Percentiles rank a stretch among this genome's conserved stretches.
phyloP scores from a whole-genome alignment of 2,113 vertebrate species.

The Chascanopsetta lugubris region DNA sequence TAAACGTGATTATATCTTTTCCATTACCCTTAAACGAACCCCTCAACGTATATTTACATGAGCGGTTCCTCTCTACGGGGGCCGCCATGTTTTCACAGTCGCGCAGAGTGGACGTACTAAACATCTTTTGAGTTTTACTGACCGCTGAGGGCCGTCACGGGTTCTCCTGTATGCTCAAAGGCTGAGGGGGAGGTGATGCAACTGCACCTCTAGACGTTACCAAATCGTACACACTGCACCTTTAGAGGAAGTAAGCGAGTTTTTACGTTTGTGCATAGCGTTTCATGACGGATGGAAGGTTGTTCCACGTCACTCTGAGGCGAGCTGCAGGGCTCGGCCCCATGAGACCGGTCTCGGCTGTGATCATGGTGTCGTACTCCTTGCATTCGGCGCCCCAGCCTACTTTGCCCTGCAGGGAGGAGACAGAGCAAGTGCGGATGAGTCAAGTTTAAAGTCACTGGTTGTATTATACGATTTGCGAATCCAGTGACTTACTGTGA shows the following conservation, averaged over 20 bases:
- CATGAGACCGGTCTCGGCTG: conserved; percentile 79
- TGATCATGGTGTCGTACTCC: conserved; percentile 67
- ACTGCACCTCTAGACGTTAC: too few species aligned
- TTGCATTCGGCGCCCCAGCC: conserved; percentile 80
- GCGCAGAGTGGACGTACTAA: too few species aligned
- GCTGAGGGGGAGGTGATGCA: too few species aligned
- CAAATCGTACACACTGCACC: rapidly evolving
- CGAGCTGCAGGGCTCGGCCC: conserved; percentile 76
- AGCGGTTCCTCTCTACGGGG: too few species aligned
- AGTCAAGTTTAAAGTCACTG: not conserved
- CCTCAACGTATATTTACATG: too few species aligned
- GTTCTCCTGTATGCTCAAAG: too few species aligned
- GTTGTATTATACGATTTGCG: not conserved
- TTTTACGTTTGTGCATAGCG: conserved; percentile 69
- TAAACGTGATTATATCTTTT: too few species aligned
- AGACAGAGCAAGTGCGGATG: conserved; percentile 6
- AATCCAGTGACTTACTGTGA: conserved; percentile 69
- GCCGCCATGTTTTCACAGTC: too few species aligned
- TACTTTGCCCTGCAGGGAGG: conserved; percentile 63
- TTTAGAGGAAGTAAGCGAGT: too few species aligned
- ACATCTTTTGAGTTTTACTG: too few species aligned
- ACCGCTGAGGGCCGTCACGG: too few species aligned
- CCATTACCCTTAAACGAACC: too few species aligned
- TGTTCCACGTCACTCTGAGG: conserved; percentile 74
- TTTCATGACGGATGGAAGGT: conserved; percentile 64